These are phyloP conservation scores for Linurgus olivaceus DNA, from an alignment of 2,797 vertebrate genomes.

Conservation along the genomic window DNA sequence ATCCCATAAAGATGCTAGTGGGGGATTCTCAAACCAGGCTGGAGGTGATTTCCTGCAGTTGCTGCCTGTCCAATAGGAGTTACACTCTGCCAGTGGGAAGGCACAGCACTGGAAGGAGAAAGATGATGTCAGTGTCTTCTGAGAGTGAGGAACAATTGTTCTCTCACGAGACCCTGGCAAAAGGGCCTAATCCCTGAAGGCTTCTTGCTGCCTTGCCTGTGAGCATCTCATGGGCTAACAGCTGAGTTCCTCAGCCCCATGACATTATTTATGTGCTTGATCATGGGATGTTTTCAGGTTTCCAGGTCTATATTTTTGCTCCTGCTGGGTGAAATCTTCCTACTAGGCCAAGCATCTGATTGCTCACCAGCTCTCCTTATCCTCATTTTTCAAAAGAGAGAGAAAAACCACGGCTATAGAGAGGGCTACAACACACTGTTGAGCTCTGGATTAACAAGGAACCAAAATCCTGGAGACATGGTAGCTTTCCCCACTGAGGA, in stretches of 20 bases:
- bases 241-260: background rate
- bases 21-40: background rate
- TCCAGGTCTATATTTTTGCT: background rate
- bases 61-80: background rate
- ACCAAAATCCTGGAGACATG: background rate
- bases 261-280: background rate
- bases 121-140: accelerated
- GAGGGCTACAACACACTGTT: background rate
- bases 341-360: background rate
- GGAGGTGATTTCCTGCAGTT: background rate
- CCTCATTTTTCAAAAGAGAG: background rate
- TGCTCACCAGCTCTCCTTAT: background rate
- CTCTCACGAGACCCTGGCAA: accelerated
- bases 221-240: background rate
- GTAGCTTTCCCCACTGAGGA: background rate
- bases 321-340: background rate
- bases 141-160: background rate
- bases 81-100: background rate
- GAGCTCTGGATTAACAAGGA: background rate
- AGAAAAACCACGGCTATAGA: background rate
- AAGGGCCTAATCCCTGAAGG: background rate
- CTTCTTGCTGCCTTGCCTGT: background rate
- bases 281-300: background rate
- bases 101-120: background rate
- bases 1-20: background rate